phyloP scores from a whole-genome alignment of 1,140 invertebrate genomes.

The Bicyclus anynana region DNA sequence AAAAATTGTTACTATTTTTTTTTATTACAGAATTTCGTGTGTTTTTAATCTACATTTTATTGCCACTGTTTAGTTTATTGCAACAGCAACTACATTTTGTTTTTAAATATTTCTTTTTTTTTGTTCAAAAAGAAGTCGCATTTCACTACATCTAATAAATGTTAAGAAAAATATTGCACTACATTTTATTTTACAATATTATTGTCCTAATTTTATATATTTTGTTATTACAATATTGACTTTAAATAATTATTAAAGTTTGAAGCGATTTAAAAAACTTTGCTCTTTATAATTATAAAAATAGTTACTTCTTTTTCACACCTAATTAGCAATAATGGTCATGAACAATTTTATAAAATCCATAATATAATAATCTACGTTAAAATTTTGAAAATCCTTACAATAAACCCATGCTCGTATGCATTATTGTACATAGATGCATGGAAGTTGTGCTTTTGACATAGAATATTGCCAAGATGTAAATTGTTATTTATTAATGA shows the following conservation, averaged over 20 bases:
- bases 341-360: background rate
- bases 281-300: background rate
- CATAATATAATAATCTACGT: too few relatives aligned
- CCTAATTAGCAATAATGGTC: too few relatives aligned
- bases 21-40: background rate
- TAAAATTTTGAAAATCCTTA: too few relatives aligned
- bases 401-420: too few relatives aligned
- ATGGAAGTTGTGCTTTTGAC: too few relatives aligned
- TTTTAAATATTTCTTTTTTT: slow-evolving; percentile 16
- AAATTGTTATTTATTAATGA: too few relatives aligned
- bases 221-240: background rate
- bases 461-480: too few relatives aligned
- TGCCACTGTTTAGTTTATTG: slow-evolving; percentile 1
- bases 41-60: background rate
- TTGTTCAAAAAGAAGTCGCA: slow-evolving; percentile 15
- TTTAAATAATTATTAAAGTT: background rate
- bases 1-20: background rate
- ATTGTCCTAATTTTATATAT: slow-evolving; percentile 2
- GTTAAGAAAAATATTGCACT: background rate
- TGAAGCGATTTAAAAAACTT: background rate
- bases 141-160: slow-evolving; percentile 20
- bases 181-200: background rate
- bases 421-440: too few relatives aligned
- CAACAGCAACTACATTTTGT: slow-evolving; percentile 32
- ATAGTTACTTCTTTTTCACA: background rate